Evolutionary conservation across 2,113 vertebrate species (phyloP).

Genomic region (Dicentrarchus labrax): DNA sequence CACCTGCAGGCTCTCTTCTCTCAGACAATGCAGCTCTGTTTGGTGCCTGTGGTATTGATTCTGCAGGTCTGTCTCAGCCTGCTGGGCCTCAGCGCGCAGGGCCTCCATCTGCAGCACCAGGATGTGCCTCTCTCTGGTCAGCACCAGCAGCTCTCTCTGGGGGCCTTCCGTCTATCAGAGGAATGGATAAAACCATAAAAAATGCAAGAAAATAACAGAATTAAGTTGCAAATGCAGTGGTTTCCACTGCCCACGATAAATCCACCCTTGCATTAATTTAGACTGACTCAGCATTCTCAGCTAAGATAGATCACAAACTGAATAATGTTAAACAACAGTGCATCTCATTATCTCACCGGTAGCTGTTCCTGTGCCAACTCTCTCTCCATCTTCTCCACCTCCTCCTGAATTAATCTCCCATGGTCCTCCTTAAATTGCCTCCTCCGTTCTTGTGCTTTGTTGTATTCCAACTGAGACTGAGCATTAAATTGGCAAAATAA

Average conservation of each 20-base stretch:
- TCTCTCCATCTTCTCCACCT: constrained; percentile 83
- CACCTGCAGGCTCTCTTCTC: constrained; percentile 87
- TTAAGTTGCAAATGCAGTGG: constrained; percentile 52
- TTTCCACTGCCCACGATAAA: constrained; percentile 50
- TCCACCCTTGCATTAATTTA: constrained; percentile 57
- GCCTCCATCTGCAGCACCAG: constrained; percentile 87
- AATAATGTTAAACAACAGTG: constrained; percentile 62
- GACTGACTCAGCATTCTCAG: constrained; percentile 67
- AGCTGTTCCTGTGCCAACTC: constrained; percentile 54
- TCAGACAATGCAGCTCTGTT: constrained; percentile 77
- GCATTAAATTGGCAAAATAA: constrained; percentile 64
- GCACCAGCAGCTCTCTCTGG: constrained; percentile 72
- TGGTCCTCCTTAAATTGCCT: constrained; percentile 84
- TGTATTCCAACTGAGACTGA: constrained; percentile 77
- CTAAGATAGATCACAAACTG: constrained; percentile 62
- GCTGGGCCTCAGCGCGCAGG: constrained; percentile 81
- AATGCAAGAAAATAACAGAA: constrained; percentile 33
- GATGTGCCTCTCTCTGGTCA: constrained; percentile 78
- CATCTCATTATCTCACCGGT: constrained; percentile 76
- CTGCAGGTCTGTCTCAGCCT: constrained; percentile 82
- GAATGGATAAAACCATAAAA: constrained; percentile 34
- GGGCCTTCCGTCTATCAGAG: constrained; percentile 65
- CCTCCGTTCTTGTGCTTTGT: constrained; percentile 82
- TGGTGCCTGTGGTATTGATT: constrained; percentile 75
- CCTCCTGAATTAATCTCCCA: constrained; percentile 82